These are phyloP conservation scores for Drosophila pruinosa DNA, from an alignment of 1,140 invertebrate genomes.

Conservation along the genomic window DNA sequence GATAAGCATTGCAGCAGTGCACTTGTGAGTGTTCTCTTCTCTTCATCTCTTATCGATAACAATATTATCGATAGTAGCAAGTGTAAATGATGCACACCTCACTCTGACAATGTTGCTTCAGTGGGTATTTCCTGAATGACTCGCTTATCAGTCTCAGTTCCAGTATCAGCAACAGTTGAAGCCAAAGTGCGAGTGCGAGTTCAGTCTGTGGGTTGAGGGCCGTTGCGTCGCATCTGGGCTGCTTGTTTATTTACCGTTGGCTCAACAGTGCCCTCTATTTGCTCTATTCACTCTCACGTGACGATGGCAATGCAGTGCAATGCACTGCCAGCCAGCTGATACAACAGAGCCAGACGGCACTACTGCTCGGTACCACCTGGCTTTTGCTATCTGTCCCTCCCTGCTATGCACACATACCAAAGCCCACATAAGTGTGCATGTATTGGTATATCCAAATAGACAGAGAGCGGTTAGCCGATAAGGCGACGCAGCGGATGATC, in stretches of 20 bases:
- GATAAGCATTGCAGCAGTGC: too few species aligned
- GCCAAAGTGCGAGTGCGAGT: not conserved
- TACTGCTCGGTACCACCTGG: not conserved
- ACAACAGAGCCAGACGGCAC: not conserved
- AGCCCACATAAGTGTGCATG: too few species aligned
- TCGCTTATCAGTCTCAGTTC: slow-evolving; percentile 28
- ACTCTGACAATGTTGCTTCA: not conserved
- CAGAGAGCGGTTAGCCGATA: slow-evolving; percentile 1
- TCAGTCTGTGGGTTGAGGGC: slow-evolving; percentile 6
- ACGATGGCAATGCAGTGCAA: slow-evolving; percentile 26
- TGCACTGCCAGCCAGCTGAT: slow-evolving; percentile 23
- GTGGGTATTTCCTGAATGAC: slow-evolving; percentile 10
- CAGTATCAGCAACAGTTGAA: too few species aligned
- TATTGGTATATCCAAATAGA: slow-evolving; percentile 10
- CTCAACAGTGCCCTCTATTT: slow-evolving; percentile 20
- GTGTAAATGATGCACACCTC: not conserved
- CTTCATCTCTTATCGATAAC: too few species aligned
- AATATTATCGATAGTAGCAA: not conserved
- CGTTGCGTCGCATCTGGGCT: not conserved
- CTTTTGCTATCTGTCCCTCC: not conserved
- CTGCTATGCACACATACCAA: too few species aligned
- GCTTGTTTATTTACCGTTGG: slow-evolving; percentile 14
- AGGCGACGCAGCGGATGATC: not conserved
- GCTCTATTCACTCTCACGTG: too few species aligned
- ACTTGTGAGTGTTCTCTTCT: too few species aligned